Conservation (phyloP, 2,797 vertebrate species). For the Anableps anableps region DNA sequence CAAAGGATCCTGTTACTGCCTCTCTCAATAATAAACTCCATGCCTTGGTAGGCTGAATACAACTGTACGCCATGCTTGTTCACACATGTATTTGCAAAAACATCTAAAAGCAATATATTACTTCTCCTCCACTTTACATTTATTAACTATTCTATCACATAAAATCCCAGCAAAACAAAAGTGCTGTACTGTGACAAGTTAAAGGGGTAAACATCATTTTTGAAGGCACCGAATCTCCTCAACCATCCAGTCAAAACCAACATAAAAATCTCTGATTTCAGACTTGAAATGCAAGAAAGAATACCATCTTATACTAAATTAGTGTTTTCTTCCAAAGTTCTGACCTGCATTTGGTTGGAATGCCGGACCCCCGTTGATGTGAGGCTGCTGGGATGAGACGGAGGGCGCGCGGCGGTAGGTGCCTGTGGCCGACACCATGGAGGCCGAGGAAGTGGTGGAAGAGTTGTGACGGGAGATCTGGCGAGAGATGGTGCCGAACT, state of each 20-base stretch:
- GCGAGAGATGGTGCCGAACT: conserved; percentile 98
- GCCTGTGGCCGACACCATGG: conserved; percentile 97
- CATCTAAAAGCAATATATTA: not conserved
- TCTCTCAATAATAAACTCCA: too few relatives aligned
- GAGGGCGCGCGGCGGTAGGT: conserved; percentile 98
- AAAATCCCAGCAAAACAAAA: not conserved
- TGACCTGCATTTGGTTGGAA: conserved; percentile 94
- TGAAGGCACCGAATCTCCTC: not conserved
- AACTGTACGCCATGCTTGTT: too few relatives aligned
- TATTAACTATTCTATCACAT: not conserved
- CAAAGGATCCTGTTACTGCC: not conserved
- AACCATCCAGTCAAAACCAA: not conserved
- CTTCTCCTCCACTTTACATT: not conserved
- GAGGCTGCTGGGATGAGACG: conserved; percentile 95
- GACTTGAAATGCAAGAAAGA: not conserved
- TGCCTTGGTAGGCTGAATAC: too few relatives aligned
- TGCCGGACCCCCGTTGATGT: conserved; percentile 95
- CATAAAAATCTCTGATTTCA: not conserved
- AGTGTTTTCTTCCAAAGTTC: conserved; percentile 26
- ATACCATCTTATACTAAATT: not conserved
- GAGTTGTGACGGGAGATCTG: conserved; percentile 99
- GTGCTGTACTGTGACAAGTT: not conserved
- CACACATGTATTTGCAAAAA: too few relatives aligned
- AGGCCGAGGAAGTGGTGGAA: conserved; percentile 93
- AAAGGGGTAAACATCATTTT: not conserved